Conservation (phyloP, 2,113 vertebrate species). For the Ibidorhyncha struthersii region DNA sequence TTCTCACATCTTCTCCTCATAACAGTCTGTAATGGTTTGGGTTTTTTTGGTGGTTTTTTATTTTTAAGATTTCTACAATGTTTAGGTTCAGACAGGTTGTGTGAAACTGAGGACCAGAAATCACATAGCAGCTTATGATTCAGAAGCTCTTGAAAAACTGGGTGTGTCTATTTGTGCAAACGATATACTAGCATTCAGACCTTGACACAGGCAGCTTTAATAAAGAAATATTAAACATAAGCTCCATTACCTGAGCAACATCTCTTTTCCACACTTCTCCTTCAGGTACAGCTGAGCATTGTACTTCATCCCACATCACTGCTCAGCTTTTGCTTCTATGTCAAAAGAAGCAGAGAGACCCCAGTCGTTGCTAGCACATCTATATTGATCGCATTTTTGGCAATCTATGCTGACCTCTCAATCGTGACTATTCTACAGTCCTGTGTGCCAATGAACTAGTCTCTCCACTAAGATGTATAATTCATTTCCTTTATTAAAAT, state of each 20-base stretch:
- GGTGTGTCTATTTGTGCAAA: not conserved
- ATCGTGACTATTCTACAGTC: not conserved
- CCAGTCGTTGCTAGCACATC: not conserved
- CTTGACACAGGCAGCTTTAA: not conserved
- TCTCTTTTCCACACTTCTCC: not conserved
- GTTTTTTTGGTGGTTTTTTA: not conserved
- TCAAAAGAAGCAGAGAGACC: not conserved
- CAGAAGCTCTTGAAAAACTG: not conserved
- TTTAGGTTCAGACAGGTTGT: not conserved
- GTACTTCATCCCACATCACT: not conserved
- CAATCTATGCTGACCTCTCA: not conserved
- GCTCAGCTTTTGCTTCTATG: not conserved
- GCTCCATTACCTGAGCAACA: not conserved
- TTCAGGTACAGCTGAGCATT: not conserved
- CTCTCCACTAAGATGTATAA: not conserved
- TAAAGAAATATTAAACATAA: not conserved
- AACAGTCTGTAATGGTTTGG: not conserved
- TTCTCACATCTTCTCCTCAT: not conserved
- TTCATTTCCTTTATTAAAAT: slow-evolving; percentile 8
- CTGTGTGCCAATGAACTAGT: not conserved
- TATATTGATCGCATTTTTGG: not conserved
- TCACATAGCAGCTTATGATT: not conserved
- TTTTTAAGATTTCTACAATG: not conserved
- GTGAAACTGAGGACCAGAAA: not conserved
- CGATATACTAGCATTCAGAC: not conserved